phyloP scores from a whole-genome alignment of 2,888 invertebrate genomes.

The Lochmaea crataegi region DNA sequence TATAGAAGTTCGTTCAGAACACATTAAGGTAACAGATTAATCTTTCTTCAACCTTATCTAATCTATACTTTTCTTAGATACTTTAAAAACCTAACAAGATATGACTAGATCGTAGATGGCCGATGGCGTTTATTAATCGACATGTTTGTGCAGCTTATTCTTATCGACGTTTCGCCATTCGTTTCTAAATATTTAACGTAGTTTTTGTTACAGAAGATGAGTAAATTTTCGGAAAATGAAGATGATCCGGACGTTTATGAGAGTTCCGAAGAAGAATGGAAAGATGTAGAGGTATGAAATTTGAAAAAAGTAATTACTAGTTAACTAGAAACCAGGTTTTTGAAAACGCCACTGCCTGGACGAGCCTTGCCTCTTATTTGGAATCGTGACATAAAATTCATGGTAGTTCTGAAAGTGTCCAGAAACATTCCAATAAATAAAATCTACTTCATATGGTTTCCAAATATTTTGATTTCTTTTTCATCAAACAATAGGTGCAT shows the following conservation, averaged over 20 bases:
- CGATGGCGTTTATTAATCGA: slow-evolving; percentile 32
- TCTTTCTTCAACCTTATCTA: neutral
- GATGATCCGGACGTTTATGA: slow-evolving; percentile 62
- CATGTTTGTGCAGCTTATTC: neutral
- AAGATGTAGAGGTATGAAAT: slow-evolving; percentile 34
- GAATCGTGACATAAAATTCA: neutral
- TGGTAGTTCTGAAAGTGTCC: neutral
- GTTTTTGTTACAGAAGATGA: slow-evolving; percentile 33
- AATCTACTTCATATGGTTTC: neutral
- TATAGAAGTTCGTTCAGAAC: neutral
- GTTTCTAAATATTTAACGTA: neutral
- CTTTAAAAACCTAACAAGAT: neutral
- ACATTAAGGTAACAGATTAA: neutral
- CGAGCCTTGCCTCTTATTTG: neutral
- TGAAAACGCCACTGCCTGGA: neutral
- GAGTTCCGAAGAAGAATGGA: slow-evolving; percentile 62
- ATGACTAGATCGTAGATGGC: slow-evolving; percentile 30
- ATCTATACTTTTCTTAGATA: neutral
- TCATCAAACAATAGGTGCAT: neutral
- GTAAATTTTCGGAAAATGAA: slow-evolving; percentile 59
- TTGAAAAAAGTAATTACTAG: neutral
- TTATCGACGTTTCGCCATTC: neutral
- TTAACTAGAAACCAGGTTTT: neutral
- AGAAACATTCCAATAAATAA: neutral
- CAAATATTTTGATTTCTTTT: neutral